Percentiles rank a stretch among this genome's conserved stretches.
Conservation (phyloP, 2,113 vertebrate genomes). For the Pollachius pollachius region DNA sequence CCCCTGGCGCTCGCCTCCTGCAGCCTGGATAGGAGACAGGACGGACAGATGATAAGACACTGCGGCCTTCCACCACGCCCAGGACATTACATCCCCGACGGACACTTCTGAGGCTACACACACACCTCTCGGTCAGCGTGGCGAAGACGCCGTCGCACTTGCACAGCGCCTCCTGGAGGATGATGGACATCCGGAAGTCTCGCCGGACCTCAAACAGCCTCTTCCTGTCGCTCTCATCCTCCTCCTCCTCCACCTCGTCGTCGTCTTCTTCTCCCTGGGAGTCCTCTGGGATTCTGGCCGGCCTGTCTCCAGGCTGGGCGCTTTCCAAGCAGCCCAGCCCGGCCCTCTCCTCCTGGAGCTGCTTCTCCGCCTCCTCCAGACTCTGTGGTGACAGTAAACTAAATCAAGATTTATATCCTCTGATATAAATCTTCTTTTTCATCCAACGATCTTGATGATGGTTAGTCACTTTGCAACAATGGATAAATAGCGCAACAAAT, state of each 20-base stretch:
- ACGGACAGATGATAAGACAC: slow-evolving; percentile 19
- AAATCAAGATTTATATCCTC: slow-evolving; percentile 8
- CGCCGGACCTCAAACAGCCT: slow-evolving; percentile 47
- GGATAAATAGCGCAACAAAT: neutral
- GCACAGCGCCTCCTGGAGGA: slow-evolving; percentile 67
- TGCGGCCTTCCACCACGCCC: neutral
- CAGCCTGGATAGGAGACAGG: slow-evolving; percentile 43
- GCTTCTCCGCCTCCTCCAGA: slow-evolving; percentile 66
- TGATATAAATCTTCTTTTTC: neutral
- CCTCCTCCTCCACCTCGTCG: slow-evolving; percentile 13
- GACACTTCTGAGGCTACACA: neutral
- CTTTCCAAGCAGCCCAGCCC: slow-evolving; percentile 38
- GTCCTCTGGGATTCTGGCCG: slow-evolving; percentile 6
- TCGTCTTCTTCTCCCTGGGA: slow-evolving; percentile 29
- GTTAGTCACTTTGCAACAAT: too few relatives aligned
- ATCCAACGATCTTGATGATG: neutral
- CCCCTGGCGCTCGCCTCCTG: slow-evolving; percentile 38
- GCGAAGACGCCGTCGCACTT: slow-evolving; percentile 55
- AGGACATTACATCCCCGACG: neutral
- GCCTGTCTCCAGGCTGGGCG: neutral
- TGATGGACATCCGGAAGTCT: slow-evolving; percentile 56
- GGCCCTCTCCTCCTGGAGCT: slow-evolving; percentile 55
- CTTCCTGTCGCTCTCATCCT: slow-evolving; percentile 26
- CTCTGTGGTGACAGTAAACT: slow-evolving; percentile 52
- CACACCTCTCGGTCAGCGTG: slow-evolving; percentile 59